These are phyloP conservation scores for Nettapus auritus DNA, from an alignment of 2,113 vertebrate genomes.

Conservation along the genomic window DNA sequence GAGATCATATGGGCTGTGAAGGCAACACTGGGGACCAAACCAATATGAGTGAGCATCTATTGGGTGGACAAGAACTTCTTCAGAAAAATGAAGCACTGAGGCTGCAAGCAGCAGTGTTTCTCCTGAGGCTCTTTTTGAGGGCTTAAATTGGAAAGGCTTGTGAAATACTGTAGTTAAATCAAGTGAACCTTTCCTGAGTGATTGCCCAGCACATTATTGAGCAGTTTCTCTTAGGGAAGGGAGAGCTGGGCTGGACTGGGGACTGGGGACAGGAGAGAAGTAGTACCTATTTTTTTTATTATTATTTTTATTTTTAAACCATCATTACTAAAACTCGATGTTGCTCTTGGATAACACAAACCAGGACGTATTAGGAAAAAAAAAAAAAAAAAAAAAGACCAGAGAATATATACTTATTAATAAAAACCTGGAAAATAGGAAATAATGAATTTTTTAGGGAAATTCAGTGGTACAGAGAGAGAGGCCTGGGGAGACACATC, in stretches of 20 bases:
- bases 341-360: not conserved
- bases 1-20: not conserved
- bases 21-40: fast-evolving
- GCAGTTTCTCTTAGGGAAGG: not conserved
- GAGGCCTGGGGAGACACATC: not conserved
- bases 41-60: not conserved
- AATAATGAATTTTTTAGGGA: not conserved
- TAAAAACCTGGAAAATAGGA: not conserved
- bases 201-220: not conserved
- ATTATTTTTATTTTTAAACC: too few species aligned
- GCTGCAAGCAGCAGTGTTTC: not conserved
- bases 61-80: not conserved
- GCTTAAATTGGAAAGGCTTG: not conserved
- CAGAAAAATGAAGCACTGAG: not conserved
- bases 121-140: not conserved
- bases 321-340: not conserved
- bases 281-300: not conserved
- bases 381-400: not conserved
- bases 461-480: not conserved
- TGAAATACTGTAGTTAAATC: not conserved
- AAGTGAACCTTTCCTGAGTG: not conserved
- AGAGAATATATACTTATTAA: not conserved
- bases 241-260: not conserved
- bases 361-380: not conserved
- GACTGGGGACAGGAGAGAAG: not conserved